These are phyloP conservation scores for Tilapia sparmanii DNA, from an alignment of 2,113 vertebrate species.

Conservation along the genomic window DNA sequence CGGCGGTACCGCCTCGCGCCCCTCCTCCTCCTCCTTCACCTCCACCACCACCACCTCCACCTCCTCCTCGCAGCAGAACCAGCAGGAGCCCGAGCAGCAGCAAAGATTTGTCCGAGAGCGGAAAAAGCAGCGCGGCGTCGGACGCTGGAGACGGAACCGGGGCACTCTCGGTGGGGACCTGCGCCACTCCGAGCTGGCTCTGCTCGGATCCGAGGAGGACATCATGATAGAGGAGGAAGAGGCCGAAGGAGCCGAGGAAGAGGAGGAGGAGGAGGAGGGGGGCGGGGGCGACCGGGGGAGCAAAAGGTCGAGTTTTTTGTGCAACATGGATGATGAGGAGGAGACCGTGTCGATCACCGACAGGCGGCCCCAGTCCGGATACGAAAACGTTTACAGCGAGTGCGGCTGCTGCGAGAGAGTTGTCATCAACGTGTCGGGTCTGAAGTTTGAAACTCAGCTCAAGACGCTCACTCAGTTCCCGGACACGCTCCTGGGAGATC, in stretches of 20 bases:
- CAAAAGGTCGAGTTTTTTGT: constrained; percentile 76
- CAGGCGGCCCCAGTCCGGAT: constrained; percentile 81
- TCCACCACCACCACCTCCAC: background rate
- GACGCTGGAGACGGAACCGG: constrained; percentile 70
- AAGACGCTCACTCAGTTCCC: constrained; percentile 97
- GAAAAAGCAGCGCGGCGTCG: constrained; percentile 72
- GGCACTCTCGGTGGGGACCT: constrained; percentile 74
- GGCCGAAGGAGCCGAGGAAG: constrained; percentile 82
- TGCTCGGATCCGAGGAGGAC: constrained; percentile 91
- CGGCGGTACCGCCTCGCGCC: constrained; percentile 65
- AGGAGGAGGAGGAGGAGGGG: constrained; percentile 73
- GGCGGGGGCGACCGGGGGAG: constrained; percentile 58
- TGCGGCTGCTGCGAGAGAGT: constrained; percentile 93
- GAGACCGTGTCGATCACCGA: constrained; percentile 83
- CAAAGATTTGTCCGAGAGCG: constrained; percentile 69
- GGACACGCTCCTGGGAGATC: constrained; percentile 90
- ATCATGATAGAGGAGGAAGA: constrained; percentile 85
- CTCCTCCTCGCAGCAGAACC: constrained; percentile 56
- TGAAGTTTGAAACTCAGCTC: constrained; percentile 94
- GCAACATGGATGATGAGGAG: constrained; percentile 79
- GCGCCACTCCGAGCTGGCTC: constrained; percentile 89
- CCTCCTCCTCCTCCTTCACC: constrained; percentile 67
- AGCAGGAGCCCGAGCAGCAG: constrained; percentile 65
- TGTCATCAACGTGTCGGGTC: constrained; percentile 94
- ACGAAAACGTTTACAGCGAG: constrained; percentile 83